Evolutionary conservation across 37 sponge, comb jelly and placozoan genomes (phyloP).

Genomic region (Theonella swinhoei): DNA sequence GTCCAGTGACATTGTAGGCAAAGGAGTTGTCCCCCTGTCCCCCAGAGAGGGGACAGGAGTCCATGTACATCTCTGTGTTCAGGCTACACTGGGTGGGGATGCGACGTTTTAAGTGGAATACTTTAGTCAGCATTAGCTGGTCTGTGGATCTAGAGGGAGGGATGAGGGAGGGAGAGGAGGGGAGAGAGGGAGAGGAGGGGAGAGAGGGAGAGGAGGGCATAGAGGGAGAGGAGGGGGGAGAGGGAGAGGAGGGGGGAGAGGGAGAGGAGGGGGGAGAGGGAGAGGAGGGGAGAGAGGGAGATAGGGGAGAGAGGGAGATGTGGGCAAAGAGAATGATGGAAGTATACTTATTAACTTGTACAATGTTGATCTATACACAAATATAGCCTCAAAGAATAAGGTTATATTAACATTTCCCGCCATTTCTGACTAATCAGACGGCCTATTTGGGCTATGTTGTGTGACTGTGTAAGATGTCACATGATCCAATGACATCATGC

Average conservation of each 20-base stretch:
- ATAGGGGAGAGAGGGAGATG: too few species aligned
- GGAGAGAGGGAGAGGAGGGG: background rate
- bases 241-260: background rate
- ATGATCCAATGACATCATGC: too few species aligned
- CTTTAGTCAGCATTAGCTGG: conserved; percentile 72
- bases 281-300: too few species aligned
- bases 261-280: too few species aligned
- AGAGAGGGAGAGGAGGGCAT: conserved; percentile 6
- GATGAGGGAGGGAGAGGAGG: background rate
- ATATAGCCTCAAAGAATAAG: too few species aligned
- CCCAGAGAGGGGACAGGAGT: background rate
- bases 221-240: background rate
- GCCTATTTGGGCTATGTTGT: too few species aligned
- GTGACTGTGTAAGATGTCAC: too few species aligned
- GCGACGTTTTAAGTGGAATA: conserved; percentile 28
- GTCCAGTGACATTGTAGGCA: background rate
- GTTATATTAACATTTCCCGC: too few species aligned
- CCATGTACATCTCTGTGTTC: background rate
- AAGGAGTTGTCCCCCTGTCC: background rate
- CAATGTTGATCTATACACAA: too few species aligned
- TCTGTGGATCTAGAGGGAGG: conserved; percentile 60
- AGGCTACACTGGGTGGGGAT: conserved; percentile 34
- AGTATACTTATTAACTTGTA: too few species aligned
- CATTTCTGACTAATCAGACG: too few species aligned
- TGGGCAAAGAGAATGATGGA: too few species aligned